phyloP scores from a whole-genome alignment of 2,888 invertebrate genomes.

The Zaprionus lineosus region DNA sequence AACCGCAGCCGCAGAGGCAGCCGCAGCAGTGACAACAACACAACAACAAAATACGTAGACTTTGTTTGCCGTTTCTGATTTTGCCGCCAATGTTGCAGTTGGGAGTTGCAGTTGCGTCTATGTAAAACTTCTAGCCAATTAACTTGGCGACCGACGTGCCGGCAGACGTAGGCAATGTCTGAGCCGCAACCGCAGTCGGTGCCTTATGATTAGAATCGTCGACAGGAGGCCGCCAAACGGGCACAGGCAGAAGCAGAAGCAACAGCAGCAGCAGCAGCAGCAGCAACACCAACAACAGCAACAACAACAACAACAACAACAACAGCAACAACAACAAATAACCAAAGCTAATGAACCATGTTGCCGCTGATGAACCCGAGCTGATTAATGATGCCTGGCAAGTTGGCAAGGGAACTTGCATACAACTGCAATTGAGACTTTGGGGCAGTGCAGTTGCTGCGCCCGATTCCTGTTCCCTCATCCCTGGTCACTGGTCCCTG shows the following conservation, averaged over 20 bases:
- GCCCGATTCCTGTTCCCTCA: no score
- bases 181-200: slow-evolving; percentile 46
- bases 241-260: slow-evolving; percentile 39
- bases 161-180: slow-evolving; percentile 39
- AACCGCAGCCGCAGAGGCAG: neutral
- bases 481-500: no score
- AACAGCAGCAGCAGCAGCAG: slow-evolving; percentile 2
- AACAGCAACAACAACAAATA: slow-evolving; percentile 49
- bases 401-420: slow-evolving; percentile 36
- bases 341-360: slow-evolving; percentile 78
- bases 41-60: slow-evolving; percentile 27
- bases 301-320: slow-evolving; percentile 28
- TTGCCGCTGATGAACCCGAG: slow-evolving; percentile 76
- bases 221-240: slow-evolving; percentile 65
- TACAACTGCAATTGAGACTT: slow-evolving; percentile 35
- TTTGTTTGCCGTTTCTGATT: slow-evolving; percentile 48
- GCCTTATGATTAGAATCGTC: slow-evolving; percentile 78
- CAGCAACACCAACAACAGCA: slow-evolving; percentile 19
- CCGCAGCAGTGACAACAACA: slow-evolving; percentile 17
- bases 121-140: slow-evolving; percentile 76
- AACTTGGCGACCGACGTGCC: slow-evolving; percentile 48
- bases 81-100: slow-evolving; percentile 59
- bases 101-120: slow-evolving; percentile 53
- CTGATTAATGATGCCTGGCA: slow-evolving; percentile 70
- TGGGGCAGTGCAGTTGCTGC: slow-evolving; percentile 17